These are phyloP conservation scores for Procambarus clarkii DNA, from an alignment of 1,140 invertebrate genomes.

Conservation along the genomic window DNA sequence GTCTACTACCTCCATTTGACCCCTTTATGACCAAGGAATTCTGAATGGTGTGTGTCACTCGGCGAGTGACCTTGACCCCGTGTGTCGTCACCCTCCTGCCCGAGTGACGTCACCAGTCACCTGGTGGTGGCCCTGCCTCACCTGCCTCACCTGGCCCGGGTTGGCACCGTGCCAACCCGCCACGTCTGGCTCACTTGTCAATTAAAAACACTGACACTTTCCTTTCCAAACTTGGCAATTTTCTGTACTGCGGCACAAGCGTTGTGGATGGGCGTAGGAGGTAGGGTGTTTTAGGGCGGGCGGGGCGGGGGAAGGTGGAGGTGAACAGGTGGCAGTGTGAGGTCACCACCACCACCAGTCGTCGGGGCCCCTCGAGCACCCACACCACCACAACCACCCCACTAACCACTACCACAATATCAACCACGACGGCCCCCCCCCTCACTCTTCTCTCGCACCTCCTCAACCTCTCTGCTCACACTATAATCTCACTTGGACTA, in stretches of 20 bases:
- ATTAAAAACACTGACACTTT: conserved; percentile 9
- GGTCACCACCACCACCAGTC: conserved; percentile 39
- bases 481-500: conserved; percentile 30
- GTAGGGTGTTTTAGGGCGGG: conserved; percentile 30
- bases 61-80: conserved; percentile 59
- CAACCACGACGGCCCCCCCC: conserved; percentile 8
- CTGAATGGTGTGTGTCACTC: not conserved
- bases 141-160: conserved; percentile 62
- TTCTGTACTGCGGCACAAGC: not conserved
- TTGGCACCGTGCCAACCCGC: conserved; percentile 57
- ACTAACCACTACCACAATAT: conserved; percentile 31
- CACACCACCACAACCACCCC: conserved; percentile 31
- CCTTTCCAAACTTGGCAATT: conserved; percentile 26
- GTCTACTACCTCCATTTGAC: not conserved
- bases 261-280: conserved; percentile 7
- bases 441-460: not conserved
- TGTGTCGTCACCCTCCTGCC: conserved; percentile 29
- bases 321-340: conserved; percentile 65
- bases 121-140: conserved; percentile 48
- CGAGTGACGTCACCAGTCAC: conserved; percentile 60
- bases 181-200: conserved; percentile 29
- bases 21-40: not conserved
- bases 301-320: conserved; percentile 25
- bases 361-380: not conserved
- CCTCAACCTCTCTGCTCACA: conserved; percentile 20